A percentile compares a stretch with the other conserved stretches of the same genome.
Evolutionary conservation across 1,140 invertebrate species (phyloP).

Genomic region (Stenopsyche tienmushanensis): DNA sequence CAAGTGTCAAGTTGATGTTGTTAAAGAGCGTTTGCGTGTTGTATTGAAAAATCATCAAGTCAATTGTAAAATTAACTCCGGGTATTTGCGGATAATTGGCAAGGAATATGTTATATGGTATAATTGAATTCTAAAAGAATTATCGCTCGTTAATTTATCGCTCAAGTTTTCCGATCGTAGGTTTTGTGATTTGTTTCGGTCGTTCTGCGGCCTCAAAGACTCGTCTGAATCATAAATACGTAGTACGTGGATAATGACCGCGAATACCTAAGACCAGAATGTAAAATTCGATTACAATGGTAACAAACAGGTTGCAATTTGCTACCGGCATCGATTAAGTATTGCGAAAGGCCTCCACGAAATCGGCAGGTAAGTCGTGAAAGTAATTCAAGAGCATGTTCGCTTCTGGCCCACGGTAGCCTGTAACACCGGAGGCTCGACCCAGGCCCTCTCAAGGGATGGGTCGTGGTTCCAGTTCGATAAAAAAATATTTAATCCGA

Average conservation of each 20-base stretch:
- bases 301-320: constrained; percentile 29
- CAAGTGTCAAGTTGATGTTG: no score
- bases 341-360: constrained; percentile 28
- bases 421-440: constrained; percentile 6
- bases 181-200: neutral
- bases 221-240: neutral
- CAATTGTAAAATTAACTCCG: no score
- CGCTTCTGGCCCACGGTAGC: constrained; percentile 22
- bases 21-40: no score
- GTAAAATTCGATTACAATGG: constrained; percentile 31
- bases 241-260: constrained; percentile 25
- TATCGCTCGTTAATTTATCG: no score
- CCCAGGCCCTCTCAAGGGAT: neutral
- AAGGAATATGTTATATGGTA: no score
- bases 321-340: constrained; percentile 32
- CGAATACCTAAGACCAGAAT: constrained; percentile 27
- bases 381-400: constrained; percentile 29
- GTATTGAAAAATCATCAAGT: no score
- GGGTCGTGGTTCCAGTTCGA: no score
- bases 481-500: no score
- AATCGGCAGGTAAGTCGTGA: constrained; percentile 31
- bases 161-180: no score
- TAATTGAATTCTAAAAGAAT: no score
- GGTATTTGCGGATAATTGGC: no score
- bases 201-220: neutral